A percentile compares a stretch with the other conserved stretches of the same genome.
These are phyloP conservation scores for Melitaea cinxia DNA, from an alignment of 1,140 invertebrate species.

Conservation along the genomic window DNA sequence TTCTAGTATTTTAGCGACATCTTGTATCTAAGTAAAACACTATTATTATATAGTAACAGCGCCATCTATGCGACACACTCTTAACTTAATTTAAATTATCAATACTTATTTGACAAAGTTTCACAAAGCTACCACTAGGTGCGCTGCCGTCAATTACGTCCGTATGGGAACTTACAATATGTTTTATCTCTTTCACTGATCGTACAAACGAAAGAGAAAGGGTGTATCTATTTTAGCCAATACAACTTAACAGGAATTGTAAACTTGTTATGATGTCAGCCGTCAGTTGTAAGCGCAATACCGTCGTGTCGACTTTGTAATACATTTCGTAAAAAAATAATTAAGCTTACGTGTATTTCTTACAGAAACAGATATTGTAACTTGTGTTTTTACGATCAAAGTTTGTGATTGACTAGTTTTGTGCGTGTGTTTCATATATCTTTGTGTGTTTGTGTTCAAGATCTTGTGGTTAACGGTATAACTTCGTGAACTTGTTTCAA, in stretches of 20 bases:
- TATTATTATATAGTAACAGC: slow-evolving; percentile 1
- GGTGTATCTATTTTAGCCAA: slow-evolving; percentile 15
- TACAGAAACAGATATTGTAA: slow-evolving; percentile 32
- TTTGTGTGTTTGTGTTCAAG: slow-evolving; percentile 44
- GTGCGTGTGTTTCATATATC: slow-evolving; percentile 14
- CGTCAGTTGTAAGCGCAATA: slow-evolving; percentile 48
- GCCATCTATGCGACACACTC: slow-evolving; percentile 11
- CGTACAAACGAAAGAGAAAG: slow-evolving; percentile 40
- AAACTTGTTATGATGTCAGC: slow-evolving; percentile 47
- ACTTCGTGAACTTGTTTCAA: slow-evolving; percentile 62
- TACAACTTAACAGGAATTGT: slow-evolving; percentile 33
- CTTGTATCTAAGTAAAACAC: slow-evolving; percentile 6
- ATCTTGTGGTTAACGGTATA: slow-evolving; percentile 65
- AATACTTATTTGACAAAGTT: slow-evolving; percentile 18
- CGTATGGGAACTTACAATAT: slow-evolving; percentile 8
- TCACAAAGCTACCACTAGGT: not conserved
- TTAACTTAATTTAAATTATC: slow-evolving; percentile 4
- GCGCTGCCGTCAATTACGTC: not conserved
- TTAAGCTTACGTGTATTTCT: slow-evolving; percentile 37
- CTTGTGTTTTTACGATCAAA: slow-evolving; percentile 13
- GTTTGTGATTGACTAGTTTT: not conserved
- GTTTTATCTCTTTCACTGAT: slow-evolving; percentile 26
- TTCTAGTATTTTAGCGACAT: not conserved
- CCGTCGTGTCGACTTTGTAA: slow-evolving; percentile 38
- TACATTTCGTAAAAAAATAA: slow-evolving; percentile 31